Conservation (phyloP, 2,113 vertebrate genomes). For the Dendropsophus ebraccatus region DNA sequence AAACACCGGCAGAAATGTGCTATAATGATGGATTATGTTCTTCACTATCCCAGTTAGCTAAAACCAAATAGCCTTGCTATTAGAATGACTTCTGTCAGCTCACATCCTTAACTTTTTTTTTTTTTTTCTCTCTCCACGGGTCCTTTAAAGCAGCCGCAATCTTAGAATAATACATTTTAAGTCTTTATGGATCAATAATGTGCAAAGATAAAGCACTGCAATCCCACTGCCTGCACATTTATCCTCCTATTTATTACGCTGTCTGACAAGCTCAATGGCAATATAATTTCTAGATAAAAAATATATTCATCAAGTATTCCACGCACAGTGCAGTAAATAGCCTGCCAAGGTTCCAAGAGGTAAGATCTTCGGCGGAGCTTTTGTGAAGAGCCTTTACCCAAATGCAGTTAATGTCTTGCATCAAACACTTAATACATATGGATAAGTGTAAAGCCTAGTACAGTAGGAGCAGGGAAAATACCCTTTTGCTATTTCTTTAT, state of each 20-base stretch:
- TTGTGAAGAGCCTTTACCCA: conserved; percentile 60
- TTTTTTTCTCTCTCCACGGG: too few relatives aligned
- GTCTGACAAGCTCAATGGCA: conserved; percentile 66
- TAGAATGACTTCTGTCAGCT: conserved; percentile 76
- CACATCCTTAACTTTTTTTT: conserved; percentile 71
- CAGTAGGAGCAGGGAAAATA: background rate
- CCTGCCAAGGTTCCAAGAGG: conserved; percentile 60
- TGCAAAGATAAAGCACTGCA: conserved; percentile 67
- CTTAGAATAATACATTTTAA: conserved; percentile 69
- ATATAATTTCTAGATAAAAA: conserved; percentile 62
- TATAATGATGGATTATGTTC: conserved; percentile 79
- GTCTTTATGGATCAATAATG: conserved; percentile 73
- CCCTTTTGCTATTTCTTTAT: background rate
- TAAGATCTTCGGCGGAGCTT: conserved; percentile 55
- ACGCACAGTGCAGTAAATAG: conserved; percentile 57
- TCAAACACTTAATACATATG: conserved; percentile 56
- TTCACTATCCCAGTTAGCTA: conserved; percentile 71
- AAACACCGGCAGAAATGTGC: conserved; percentile 77
- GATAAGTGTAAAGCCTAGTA: background rate
- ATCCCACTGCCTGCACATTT: conserved; percentile 67
- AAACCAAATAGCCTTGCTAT: conserved; percentile 81
- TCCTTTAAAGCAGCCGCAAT: conserved; percentile 67
- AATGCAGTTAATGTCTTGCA: conserved; percentile 61
- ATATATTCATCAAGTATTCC: conserved; percentile 59
- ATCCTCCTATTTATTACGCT: conserved; percentile 62